Conservation (phyloP, 64 coral and sea anemone species). For the Hydrozoanthus tunicans region DNA sequence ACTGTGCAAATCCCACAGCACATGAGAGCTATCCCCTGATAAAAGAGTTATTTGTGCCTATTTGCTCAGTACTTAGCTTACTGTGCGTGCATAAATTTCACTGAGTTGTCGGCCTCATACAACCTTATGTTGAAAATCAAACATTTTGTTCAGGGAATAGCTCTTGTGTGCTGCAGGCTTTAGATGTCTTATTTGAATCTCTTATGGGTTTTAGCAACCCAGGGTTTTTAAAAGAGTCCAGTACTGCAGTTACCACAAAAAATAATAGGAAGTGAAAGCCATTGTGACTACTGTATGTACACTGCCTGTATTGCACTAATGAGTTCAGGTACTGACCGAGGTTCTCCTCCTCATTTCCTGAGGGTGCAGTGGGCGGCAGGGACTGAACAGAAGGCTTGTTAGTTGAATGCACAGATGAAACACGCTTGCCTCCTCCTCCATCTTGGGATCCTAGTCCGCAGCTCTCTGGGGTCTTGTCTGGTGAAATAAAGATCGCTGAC, state of each 20-base stretch:
- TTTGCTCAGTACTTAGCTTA: too few relatives aligned
- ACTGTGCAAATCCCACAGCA: too few relatives aligned
- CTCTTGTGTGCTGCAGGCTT: too few relatives aligned
- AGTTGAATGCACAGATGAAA: constrained; percentile 61
- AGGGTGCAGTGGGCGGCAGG: neutral
- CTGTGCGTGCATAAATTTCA: too few relatives aligned
- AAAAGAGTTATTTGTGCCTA: too few relatives aligned
- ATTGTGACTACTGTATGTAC: neutral
- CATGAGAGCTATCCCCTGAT: too few relatives aligned
- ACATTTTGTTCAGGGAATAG: too few relatives aligned
- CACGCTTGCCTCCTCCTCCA: constrained; percentile 65
- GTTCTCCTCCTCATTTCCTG: constrained; percentile 63
- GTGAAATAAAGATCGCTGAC: neutral
- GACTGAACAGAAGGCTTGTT: constrained; percentile 55
- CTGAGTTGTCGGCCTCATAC: too few relatives aligned
- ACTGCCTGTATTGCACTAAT: neutral
- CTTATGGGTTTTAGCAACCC: too few relatives aligned
- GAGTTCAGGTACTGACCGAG: constrained; percentile 38
- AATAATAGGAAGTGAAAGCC: neutral
- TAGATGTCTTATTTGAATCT: too few relatives aligned
- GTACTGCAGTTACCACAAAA: neutral
- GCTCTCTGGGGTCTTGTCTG: constrained; percentile 74
- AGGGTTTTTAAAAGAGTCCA: too few relatives aligned
- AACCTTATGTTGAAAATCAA: too few relatives aligned
- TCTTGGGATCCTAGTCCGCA: constrained; percentile 58